Percentiles rank a stretch among this genome's conserved stretches.
Conservation (phyloP, 2,113 vertebrate species). For the Coreoperca whiteheadi region DNA sequence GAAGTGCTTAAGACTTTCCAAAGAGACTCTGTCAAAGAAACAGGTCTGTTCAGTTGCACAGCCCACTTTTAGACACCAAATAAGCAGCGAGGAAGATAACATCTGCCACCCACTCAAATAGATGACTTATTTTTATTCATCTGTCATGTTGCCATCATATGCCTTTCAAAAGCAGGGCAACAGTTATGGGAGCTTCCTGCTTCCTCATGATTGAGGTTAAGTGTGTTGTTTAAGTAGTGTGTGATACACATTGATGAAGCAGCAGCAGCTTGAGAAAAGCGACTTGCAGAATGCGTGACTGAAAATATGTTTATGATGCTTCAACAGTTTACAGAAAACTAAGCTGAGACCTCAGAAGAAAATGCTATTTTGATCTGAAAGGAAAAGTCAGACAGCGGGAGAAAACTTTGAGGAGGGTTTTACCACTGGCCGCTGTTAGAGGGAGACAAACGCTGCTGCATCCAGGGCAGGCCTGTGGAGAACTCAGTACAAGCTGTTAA, state of each 20-base stretch:
- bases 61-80: constrained; percentile 30
- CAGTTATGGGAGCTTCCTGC: constrained; percentile 7
- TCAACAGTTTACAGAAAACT: not conserved
- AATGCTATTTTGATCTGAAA: not conserved
- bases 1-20: not conserved
- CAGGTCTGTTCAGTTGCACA: not conserved
- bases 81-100: constrained; percentile 1
- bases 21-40: not conserved
- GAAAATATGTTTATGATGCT: not conserved
- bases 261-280: not conserved
- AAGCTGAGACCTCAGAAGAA: not conserved
- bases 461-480: not conserved
- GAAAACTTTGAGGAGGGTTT: not conserved
- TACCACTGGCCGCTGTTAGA: constrained; percentile 29
- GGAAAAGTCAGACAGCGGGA: not conserved
- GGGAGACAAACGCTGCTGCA: constrained; percentile 40
- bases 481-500: not conserved
- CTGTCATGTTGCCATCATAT: constrained; percentile 42
- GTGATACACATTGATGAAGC: not conserved
- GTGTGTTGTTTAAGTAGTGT: not conserved
- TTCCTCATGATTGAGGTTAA: not conserved
- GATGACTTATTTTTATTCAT: constrained; percentile 57
- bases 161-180: constrained; percentile 28
- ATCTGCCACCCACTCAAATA: constrained; percentile 61
- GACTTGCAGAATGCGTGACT: not conserved